Conservation (phyloP, 2,113 vertebrate genomes). For the Poeciliopsis occidentalis region DNA sequence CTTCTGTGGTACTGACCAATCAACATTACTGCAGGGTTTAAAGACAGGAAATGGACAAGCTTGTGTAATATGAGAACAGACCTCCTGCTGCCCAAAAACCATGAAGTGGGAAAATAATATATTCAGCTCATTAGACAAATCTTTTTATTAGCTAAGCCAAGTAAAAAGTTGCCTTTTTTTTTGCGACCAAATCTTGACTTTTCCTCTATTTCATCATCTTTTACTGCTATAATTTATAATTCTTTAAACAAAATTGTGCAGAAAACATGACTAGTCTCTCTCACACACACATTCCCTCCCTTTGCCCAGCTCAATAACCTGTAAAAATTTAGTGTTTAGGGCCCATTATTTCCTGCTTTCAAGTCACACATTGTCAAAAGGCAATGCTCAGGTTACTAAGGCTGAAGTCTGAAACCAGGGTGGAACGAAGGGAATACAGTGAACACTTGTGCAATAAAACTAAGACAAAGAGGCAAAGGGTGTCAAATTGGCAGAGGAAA, state of each 20-base stretch:
- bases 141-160: slow-evolving; percentile 4
- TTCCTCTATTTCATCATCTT: neutral
- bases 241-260: neutral
- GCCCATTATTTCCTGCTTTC: slow-evolving; percentile 83
- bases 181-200: slow-evolving; percentile 8
- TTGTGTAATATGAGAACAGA: slow-evolving; percentile 26
- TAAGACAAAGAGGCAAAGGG: slow-evolving; percentile 42
- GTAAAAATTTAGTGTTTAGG: slow-evolving; percentile 81
- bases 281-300: slow-evolving; percentile 22
- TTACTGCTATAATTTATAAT: neutral
- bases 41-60: neutral
- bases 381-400: slow-evolving; percentile 75
- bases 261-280: slow-evolving; percentile 28
- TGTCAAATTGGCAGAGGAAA: slow-evolving; percentile 10
- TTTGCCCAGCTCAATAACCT: slow-evolving; percentile 78
- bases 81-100: slow-evolving; percentile 41
- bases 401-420: slow-evolving; percentile 49
- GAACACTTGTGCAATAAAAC: slow-evolving; percentile 56
- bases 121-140: slow-evolving; percentile 8
- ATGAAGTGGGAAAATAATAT: slow-evolving; percentile 7
- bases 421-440: slow-evolving; percentile 48
- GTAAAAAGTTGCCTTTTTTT: neutral
- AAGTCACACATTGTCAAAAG: slow-evolving; percentile 82
- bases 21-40: neutral
- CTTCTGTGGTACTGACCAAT: slow-evolving; percentile 2